Base-by-base conservation (phyloP, 1,140 invertebrate species). In the Aradophagus sp. region DNA sequence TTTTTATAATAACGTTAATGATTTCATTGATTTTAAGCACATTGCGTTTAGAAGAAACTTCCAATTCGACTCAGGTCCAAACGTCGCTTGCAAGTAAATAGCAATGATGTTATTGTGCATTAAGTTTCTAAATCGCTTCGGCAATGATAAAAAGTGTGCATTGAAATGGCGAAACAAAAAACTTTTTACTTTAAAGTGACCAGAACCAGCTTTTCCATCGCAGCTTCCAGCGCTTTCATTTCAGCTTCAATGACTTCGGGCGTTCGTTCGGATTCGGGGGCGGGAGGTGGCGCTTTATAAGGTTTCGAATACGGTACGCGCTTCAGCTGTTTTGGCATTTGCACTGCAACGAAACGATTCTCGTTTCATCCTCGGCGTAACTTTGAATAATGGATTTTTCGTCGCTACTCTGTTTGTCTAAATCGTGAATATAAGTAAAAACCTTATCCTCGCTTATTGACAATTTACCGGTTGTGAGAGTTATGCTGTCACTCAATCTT, bases 201-300 rank as follows among this genome's bases (percentile, higher is more conserved):
- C 5, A 91, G 76, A 1, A 90, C 88, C 8, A 94, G 85, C 68
- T 91, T 91, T 72, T 93, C 91, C 75, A 94, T 87, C 14, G 92
- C 90, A 12, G 88, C 86, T 68, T 95, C 93, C 10, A 92, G 86
- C 72, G 88, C 88, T 74, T 91, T 91, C 72, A 93, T 89, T 75
- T 95, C 93, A 0, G 89, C 90, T 73, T 95, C 93, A 42, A 94
- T 92, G 69, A 93, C 91, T 83, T 94, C 93, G 0, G 93, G 93
- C 4, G 90, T 88, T 48, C 92, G 87, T 13, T 90, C 88, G 6
- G 90, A 87, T 12, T 91, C 91, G 0, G 88, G 87, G 2, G 90
- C 87, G 0, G 91, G 87, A 0, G 89, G 86, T 1, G 92, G 92
- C 0, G 93, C 90, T 17, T 87, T 87, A 77, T 93, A 95, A 2